These are phyloP conservation scores for Echiichthys vipera DNA, from an alignment of 2,797 vertebrate species.

Conservation along the genomic window DNA sequence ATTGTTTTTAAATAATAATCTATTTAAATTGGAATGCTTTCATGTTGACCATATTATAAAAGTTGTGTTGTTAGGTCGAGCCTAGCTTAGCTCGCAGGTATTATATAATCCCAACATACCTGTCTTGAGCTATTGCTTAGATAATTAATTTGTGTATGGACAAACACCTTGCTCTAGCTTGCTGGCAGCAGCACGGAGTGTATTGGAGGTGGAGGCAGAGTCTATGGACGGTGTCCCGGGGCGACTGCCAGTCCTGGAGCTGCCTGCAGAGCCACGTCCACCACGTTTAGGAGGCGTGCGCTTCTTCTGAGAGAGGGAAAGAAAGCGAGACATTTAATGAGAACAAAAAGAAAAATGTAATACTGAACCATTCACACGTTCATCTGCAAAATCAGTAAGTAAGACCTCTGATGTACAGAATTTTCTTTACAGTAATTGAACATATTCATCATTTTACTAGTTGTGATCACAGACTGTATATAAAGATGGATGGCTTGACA, in stretches of 20 bases:
- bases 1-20: too few relatives aligned
- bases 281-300: constrained; percentile 91
- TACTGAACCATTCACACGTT: not conserved
- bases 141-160: not conserved
- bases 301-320: constrained; percentile 86
- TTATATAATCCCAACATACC: too few relatives aligned
- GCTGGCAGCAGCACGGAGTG: constrained; percentile 89
- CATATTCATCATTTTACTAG: not conserved
- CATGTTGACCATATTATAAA: too few relatives aligned
- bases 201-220: constrained; percentile 87
- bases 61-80: too few relatives aligned
- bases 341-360: not conserved
- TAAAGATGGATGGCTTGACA: too few relatives aligned
- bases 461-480: too few relatives aligned
- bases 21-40: too few relatives aligned
- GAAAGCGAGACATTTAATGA: not conserved
- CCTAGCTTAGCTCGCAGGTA: too few relatives aligned
- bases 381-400: not conserved
- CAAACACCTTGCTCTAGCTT: constrained; percentile 90
- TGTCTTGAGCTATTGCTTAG: too few relatives aligned
- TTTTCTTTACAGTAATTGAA: not conserved
- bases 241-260: constrained; percentile 90
- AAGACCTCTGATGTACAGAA: not conserved
- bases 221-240: constrained; percentile 90
- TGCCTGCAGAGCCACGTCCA: constrained; percentile 89